Evolutionary conservation across 2,888 invertebrate genomes (phyloP).

Genomic region (Pilophorus perplexus): DNA sequence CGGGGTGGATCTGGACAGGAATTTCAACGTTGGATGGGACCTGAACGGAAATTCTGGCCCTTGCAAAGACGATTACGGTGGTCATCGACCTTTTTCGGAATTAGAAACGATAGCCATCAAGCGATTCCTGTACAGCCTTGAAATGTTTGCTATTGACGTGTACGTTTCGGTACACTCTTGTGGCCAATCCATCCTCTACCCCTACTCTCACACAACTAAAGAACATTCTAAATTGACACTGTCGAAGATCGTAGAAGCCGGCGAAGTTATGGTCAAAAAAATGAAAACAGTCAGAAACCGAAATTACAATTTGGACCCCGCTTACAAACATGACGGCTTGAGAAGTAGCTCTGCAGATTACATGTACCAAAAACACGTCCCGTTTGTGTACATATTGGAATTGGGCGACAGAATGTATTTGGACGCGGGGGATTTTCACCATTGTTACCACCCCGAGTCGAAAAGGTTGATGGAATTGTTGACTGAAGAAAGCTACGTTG

Average conservation of each 20-base stretch:
- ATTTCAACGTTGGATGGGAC: not conserved
- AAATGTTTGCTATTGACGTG: not conserved
- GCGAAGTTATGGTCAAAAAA: not conserved
- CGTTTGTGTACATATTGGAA: no score
- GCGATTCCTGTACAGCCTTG: not conserved
- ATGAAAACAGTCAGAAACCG: no score
- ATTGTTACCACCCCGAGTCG: no score
- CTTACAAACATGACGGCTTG: no score
- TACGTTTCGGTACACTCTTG: conserved; percentile 11
- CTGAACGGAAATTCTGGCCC: not conserved
- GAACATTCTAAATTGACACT: not conserved
- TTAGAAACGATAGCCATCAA: not conserved
- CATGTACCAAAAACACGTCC: no score
- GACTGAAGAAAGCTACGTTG: no score
- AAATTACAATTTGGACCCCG: no score
- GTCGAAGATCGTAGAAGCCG: not conserved
- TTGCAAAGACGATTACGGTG: not conserved
- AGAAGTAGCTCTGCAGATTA: no score
- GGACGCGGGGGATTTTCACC: no score
- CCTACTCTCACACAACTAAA: not conserved
- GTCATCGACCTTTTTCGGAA: not conserved
- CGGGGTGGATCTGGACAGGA: conserved; percentile 14
- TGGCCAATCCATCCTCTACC: not conserved
- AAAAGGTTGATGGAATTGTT: no score
- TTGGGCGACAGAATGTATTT: no score